A percentile compares a stretch with the other conserved stretches of the same genome.
Conservation (phyloP, 2,888 invertebrate genomes). For the Ferdinandea cuprea region DNA sequence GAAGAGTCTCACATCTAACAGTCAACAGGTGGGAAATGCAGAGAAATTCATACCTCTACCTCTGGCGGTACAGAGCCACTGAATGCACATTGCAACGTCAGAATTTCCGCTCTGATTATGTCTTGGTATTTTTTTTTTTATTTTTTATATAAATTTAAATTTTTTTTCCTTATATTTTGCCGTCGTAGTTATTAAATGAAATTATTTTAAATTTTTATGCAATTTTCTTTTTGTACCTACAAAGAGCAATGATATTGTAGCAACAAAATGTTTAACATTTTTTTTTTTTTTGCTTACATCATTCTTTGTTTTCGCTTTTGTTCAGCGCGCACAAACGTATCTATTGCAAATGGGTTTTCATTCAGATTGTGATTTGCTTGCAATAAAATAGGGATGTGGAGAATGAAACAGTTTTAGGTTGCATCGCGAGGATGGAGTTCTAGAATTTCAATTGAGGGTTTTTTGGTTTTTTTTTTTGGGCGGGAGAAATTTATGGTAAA, state of each 20-base stretch:
- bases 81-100: conserved; percentile 82
- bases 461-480: background rate
- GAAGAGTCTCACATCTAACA: conserved; percentile 25
- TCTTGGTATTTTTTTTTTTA: conserved; percentile 79
- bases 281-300: conserved; percentile 53
- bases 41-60: conserved; percentile 61
- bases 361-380: conserved; percentile 3
- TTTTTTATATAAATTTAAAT: conserved; percentile 11
- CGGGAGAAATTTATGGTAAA: conserved; percentile 8
- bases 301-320: conserved; percentile 59
- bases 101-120: conserved; percentile 83
- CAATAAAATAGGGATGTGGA: background rate
- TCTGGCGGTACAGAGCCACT: conserved; percentile 21
- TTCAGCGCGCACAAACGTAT: background rate
- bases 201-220: conserved; percentile 47
- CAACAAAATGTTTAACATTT: conserved; percentile 40
- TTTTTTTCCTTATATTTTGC: conserved; percentile 37
- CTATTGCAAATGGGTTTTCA: conserved; percentile 2
- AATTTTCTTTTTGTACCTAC: conserved; percentile 34
- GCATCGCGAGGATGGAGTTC: conserved; percentile 4
- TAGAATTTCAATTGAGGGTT: conserved; percentile 33
- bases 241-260: conserved; percentile 32
- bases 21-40: conserved; percentile 50
- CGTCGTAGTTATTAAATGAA: conserved; percentile 60
- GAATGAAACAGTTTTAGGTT: background rate